Evolutionary conservation across 2,113 vertebrate species (phyloP).

Genomic region (Megaceryle torquata): DNA sequence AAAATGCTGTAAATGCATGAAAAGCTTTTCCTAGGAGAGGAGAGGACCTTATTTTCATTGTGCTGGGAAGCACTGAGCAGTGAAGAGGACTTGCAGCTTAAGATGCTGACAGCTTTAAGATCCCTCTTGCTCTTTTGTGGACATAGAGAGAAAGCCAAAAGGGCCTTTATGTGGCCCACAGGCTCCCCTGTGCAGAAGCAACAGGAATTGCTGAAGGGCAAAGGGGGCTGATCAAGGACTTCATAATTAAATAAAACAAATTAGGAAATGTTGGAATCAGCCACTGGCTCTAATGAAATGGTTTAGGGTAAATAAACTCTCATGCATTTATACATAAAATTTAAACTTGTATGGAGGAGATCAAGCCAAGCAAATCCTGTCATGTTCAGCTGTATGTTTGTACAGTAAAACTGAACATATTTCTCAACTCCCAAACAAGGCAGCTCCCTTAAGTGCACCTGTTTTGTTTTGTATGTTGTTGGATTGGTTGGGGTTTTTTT

Average conservation of each 20-base stretch:
- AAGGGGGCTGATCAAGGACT: background rate
- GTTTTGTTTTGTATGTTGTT: background rate
- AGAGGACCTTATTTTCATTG: background rate
- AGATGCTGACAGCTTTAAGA: background rate
- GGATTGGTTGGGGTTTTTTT: background rate
- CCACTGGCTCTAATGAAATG: background rate
- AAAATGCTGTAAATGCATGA: background rate
- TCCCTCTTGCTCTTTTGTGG: background rate
- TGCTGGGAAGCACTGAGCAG: background rate
- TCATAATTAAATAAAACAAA: background rate
- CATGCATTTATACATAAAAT: background rate
- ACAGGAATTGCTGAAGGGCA: background rate
- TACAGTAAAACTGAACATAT: background rate
- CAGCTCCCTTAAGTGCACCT: conserved; percentile 42
- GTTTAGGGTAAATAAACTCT: background rate
- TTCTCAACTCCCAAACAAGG: conserved; percentile 13
- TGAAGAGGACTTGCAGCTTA: background rate
- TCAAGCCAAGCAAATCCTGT: background rate
- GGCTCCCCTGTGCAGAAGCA: background rate
- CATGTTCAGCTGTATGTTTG: background rate
- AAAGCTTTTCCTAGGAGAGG: background rate
- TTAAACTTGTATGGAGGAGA: background rate
- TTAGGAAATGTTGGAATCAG: background rate
- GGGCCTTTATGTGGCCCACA: background rate
- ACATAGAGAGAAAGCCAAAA: background rate